Percentiles rank a stretch among this genome's conserved stretches.
Conservation (phyloP, 2,113 vertebrate species). For the Galeopterus variegatus region DNA sequence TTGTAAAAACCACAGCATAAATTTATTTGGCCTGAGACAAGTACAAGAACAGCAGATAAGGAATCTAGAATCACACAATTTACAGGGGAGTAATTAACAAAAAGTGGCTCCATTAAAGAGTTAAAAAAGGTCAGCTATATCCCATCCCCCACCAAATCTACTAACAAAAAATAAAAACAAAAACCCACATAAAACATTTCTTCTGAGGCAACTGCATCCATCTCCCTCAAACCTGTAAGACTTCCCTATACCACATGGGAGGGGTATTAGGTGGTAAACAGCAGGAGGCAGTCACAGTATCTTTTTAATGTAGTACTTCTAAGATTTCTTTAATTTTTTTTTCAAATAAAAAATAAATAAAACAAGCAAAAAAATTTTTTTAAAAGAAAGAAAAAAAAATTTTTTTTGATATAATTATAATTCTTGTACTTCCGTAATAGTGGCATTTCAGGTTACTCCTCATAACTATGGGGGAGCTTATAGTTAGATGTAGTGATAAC, state of each 20-base stretch:
- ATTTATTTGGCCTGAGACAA: conserved; percentile 77
- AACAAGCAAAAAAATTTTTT: too few relatives aligned
- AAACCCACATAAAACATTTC: conserved; percentile 26
- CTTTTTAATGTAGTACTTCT: conserved; percentile 58
- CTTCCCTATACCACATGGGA: neutral
- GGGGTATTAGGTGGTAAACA: conserved; percentile 45
- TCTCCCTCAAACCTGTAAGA: conserved; percentile 39
- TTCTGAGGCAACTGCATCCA: conserved; percentile 41
- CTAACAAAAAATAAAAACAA: conserved; percentile 25
- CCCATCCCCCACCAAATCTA: neutral
- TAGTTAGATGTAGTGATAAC: conserved; percentile 59
- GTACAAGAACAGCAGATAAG: conserved; percentile 60
- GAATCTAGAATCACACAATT: conserved; percentile 52
- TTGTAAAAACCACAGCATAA: conserved; percentile 69
- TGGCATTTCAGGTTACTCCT: conserved; percentile 68
- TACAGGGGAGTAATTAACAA: conserved; percentile 49
- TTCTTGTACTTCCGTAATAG: conserved; percentile 38
- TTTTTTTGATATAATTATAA: conserved; percentile 36
- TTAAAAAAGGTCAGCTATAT: conserved; percentile 26
- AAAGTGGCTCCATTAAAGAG: conserved; percentile 29
- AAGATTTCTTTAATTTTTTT: neutral
- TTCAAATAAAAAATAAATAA: too few relatives aligned
- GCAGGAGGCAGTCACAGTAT: conserved; percentile 38
- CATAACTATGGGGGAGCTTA: neutral
- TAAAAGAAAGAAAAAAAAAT: neutral